Evolutionary conservation across 2,797 vertebrate species (phyloP), one percentile per base, ranked within the genome.

Genomic region (Propithecus deckenii): DNA sequence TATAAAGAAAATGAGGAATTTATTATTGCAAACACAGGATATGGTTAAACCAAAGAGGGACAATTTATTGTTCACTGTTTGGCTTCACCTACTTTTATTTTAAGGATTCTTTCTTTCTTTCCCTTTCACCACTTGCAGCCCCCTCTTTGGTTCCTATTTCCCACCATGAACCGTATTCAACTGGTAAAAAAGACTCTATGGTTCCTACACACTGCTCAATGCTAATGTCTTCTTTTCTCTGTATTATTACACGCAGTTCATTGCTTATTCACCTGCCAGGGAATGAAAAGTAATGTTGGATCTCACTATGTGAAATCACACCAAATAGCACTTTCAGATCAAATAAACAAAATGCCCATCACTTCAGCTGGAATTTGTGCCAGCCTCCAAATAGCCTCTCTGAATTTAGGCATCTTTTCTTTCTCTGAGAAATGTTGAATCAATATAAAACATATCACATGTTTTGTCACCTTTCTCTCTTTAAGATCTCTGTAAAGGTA

Each of bases 261-360:
- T 30, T 92, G 57, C 8, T 88, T 63, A 90, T 71, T 86, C 80
- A 86, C 38, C n/a, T 85, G 17, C 69, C 67, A 80, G 78, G 10
- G 30, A 83, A 93, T 28, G 13, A 94, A 86, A 95, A 88, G 38
- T 61, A 86, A 74, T 57, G n/a, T 4, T 87, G 55, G 41, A 89
- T 69, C 48, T 46, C 48, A 83, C 46, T 43, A 84, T 63, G 79
- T 69, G 81, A 95, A 92, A 92, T 97, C 91, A 96, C 69, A 95
- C 32, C 74, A 89, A 97, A 96, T 67, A 83, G 43, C 32, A 57
- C 84, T 92, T 95, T 79, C 84, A 94, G 67, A 86, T 74, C 61
- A 86, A 95, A 93, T 96, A 97, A 83, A 88, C 88, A 94, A 95
- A 95, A 95, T 55, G 67, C 50, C 74, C 22, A 95, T 28, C 71